phyloP scores from a whole-genome alignment of 2,113 vertebrate genomes.

The Colossoma macropomum region DNA sequence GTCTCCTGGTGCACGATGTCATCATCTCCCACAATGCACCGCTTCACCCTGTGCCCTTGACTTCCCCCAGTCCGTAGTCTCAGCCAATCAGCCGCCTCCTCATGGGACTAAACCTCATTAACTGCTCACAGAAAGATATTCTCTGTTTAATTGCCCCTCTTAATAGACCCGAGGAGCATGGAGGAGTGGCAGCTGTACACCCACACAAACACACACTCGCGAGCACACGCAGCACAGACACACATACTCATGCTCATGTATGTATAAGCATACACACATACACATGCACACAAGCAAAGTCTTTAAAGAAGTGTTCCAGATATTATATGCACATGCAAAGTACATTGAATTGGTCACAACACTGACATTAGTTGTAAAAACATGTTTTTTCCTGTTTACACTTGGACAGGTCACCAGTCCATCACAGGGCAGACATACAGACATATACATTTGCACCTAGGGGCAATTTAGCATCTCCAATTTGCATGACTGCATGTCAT shows the following conservation, averaged over 20 bases:
- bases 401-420: too few species aligned
- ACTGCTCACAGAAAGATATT: slow-evolving; percentile 60
- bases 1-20: slow-evolving; percentile 53
- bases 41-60: slow-evolving; percentile 57
- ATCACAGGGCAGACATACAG: too few species aligned
- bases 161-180: slow-evolving; percentile 54
- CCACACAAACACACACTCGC: slow-evolving; percentile 56
- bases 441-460: too few species aligned
- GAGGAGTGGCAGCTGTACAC: slow-evolving; percentile 69
- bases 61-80: slow-evolving; percentile 52
- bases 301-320: background rate
- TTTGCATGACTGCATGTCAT: too few species aligned
- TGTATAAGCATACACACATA: background rate
- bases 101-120: slow-evolving; percentile 61
- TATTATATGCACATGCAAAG: background rate
- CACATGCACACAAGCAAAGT: slow-evolving; percentile 23
- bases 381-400: too few species aligned
- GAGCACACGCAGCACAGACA: slow-evolving; percentile 26
- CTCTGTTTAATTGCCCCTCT: slow-evolving; percentile 60
- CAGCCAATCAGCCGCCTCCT: slow-evolving; percentile 57
- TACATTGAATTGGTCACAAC: too few species aligned
- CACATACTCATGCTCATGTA: slow-evolving; percentile 16
- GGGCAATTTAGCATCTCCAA: too few species aligned
- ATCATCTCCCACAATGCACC: slow-evolving; percentile 57
- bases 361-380: too few species aligned